phyloP scores from a whole-genome alignment of 1,140 invertebrate species.

The Solenopsis invicta region DNA sequence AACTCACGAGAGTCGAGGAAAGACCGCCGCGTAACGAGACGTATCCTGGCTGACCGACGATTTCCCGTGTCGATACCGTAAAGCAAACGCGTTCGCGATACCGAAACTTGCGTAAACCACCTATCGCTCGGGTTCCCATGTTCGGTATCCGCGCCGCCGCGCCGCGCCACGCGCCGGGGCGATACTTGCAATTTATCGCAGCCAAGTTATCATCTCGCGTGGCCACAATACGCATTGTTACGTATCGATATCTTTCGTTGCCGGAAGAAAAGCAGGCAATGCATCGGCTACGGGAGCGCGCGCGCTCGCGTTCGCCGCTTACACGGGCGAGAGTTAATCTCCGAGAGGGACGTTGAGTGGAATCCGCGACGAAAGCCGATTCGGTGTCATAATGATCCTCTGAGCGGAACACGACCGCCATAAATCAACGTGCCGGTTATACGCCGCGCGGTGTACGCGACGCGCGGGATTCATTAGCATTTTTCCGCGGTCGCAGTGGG shows the following conservation, averaged over 20 bases:
- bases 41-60: slow-evolving; percentile 4
- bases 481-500: slow-evolving; percentile 54
- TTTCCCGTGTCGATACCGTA: slow-evolving; percentile 24
- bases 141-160: slow-evolving; percentile 29
- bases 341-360: slow-evolving; percentile 10
- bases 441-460: slow-evolving; percentile 10
- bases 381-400: slow-evolving; percentile 74
- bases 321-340: background rate
- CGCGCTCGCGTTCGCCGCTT: background rate
- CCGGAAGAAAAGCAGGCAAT: slow-evolving; percentile 60
- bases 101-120: slow-evolving; percentile 7
- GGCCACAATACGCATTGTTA: slow-evolving; percentile 65
- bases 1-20: background rate
- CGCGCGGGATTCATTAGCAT: slow-evolving; percentile 72
- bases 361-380: slow-evolving; percentile 72
- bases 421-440: slow-evolving; percentile 71
- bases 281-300: background rate
- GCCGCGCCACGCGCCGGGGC: too few relatives aligned
- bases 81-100: slow-evolving; percentile 23
- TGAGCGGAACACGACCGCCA: slow-evolving; percentile 72
- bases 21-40: slow-evolving; percentile 10
- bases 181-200: slow-evolving; percentile 61
- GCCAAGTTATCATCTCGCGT: slow-evolving; percentile 37
- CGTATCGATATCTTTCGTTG: slow-evolving; percentile 54
- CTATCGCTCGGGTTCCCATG: slow-evolving; percentile 59